A percentile compares a stretch with the other conserved stretches of the same genome.
Conservation (phyloP, 2,113 vertebrate genomes). For the Zeus faber region DNA sequence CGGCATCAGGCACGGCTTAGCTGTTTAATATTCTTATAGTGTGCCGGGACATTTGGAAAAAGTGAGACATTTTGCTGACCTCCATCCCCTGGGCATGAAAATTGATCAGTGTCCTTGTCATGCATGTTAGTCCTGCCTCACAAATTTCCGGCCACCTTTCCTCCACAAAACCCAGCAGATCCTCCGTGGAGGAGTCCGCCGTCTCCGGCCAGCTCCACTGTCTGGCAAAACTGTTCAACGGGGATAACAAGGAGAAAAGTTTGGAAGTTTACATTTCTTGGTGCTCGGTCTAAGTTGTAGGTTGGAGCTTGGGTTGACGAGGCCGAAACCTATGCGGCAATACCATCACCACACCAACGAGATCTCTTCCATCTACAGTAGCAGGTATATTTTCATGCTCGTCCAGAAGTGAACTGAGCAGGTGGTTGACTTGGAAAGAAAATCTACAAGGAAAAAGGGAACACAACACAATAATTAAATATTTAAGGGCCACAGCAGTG, state of each 20-base stretch:
- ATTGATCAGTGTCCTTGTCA: conserved; percentile 40
- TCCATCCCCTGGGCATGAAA: conserved; percentile 28
- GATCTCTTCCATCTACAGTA: background rate
- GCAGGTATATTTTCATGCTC: background rate
- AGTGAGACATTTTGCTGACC: conserved; percentile 30
- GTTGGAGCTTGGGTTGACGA: too few relatives aligned
- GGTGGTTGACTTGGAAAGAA: background rate
- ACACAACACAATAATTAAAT: conserved; percentile 8
- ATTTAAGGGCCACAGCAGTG: conserved; percentile 9
- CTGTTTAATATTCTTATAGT: conserved; percentile 24
- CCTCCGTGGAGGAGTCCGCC: background rate
- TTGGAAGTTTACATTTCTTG: too few relatives aligned
- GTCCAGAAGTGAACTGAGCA: background rate
- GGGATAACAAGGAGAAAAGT: too few relatives aligned
- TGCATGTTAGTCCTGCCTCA: conserved; percentile 25
- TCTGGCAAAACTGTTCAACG: too few relatives aligned
- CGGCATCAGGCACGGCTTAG: background rate
- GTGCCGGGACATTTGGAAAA: conserved; percentile 36
- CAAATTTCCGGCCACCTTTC: conserved; percentile 25
- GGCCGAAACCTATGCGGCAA: too few relatives aligned
- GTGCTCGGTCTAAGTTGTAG: too few relatives aligned
- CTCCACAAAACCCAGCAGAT: conserved; percentile 9
- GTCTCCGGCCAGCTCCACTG: conserved; percentile 20
- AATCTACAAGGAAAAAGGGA: background rate
- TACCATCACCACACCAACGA: too few relatives aligned